Percentiles rank a stretch among this genome's conserved stretches.
phyloP scores from a whole-genome alignment of 2,113 vertebrate genomes.

The Forbesichthys papilliferus region DNA sequence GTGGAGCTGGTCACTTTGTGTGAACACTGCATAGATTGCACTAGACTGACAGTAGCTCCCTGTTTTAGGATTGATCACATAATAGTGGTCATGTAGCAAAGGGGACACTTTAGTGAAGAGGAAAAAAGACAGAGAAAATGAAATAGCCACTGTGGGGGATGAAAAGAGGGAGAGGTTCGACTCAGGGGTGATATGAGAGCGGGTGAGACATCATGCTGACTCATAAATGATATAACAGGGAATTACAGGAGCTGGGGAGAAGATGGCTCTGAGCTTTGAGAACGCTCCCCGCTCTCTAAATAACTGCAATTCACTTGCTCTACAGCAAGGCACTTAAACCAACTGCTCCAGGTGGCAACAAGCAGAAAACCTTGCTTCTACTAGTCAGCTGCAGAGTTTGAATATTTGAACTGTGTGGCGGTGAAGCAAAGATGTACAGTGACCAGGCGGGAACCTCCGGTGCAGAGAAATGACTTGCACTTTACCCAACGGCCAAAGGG shows the following conservation, averaged over 20 bases:
- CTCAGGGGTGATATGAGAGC: constrained; percentile 25
- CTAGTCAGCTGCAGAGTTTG: constrained; percentile 7
- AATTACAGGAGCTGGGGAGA: constrained; percentile 34
- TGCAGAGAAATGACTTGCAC: no score
- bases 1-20: no score
- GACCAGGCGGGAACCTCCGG: not conserved
- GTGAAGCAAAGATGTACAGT: not conserved
- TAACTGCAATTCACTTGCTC: constrained; percentile 37
- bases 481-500: no score
- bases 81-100: no score
- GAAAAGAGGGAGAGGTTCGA: constrained; percentile 27
- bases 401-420: not conserved
- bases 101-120: no score
- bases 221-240: constrained; percentile 41
- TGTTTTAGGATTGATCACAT: no score
- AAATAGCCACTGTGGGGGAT: not conserved
- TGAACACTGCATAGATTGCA: no score
- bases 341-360: constrained; percentile 25
- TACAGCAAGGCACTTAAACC: constrained; percentile 35
- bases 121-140: no score
- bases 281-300: constrained; percentile 47
- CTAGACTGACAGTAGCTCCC: no score
- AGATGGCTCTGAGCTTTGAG: constrained; percentile 35
- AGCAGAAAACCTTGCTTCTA: constrained; percentile 15
- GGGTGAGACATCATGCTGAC: constrained; percentile 10